Conservation (phyloP, 1,140 invertebrate genomes). For the Bombus pascuorum region DNA sequence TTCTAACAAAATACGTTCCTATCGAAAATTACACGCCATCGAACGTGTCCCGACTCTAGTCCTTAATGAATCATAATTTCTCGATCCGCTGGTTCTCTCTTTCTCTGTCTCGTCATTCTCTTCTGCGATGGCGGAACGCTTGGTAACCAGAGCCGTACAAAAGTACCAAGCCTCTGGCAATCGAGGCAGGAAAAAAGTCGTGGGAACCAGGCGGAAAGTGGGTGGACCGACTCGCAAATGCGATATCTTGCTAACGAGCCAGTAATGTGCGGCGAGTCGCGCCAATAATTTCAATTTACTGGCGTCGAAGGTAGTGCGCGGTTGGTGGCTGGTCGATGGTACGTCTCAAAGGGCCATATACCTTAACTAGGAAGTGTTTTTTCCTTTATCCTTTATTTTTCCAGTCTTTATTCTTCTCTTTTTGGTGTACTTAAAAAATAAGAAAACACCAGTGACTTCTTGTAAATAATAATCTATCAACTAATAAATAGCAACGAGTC, state of each 20-base stretch:
- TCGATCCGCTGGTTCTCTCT: conserved; percentile 17
- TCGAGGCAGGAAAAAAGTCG: conserved; percentile 20
- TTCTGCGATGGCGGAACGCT: not conserved
- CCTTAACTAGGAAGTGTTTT: not conserved
- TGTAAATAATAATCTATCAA: not conserved
- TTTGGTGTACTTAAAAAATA: not conserved
- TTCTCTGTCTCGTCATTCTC: not conserved
- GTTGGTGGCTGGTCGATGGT: not conserved
- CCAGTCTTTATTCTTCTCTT: not conserved
- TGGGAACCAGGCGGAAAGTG: conserved; percentile 44
- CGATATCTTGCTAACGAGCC: conserved; percentile 71
- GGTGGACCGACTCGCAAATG: conserved; percentile 53
- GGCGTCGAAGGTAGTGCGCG: conserved; percentile 19
- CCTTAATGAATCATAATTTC: conserved; percentile 50
- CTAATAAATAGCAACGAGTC: not conserved
- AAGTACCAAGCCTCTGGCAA: conserved; percentile 11
- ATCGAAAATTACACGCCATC: conserved; percentile 39
- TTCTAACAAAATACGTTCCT: not conserved
- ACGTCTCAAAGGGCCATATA: conserved; percentile 23
- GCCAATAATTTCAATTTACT: conserved; percentile 72
- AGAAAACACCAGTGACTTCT: not conserved
- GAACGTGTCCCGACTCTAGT: conserved; percentile 49
- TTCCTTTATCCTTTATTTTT: not conserved
- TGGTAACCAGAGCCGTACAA: conserved; percentile 25
- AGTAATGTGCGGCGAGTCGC: conserved; percentile 66